These are phyloP conservation scores for Oceanodroma tethys DNA, from an alignment of 2,113 vertebrate species.

Conservation along the genomic window DNA sequence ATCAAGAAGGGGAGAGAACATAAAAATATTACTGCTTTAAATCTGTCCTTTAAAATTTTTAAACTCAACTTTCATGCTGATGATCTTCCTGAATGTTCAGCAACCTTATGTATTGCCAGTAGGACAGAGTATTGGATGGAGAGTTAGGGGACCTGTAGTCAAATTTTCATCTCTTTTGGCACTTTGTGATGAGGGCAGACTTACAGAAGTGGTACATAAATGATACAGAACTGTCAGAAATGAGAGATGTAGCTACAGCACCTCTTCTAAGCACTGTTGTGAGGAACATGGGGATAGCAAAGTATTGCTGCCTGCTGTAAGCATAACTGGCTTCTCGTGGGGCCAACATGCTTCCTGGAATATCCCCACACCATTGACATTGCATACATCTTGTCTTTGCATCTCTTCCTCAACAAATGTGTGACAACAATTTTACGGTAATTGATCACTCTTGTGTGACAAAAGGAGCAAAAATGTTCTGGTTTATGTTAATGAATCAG, in stretches of 20 bases:
- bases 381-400: neutral
- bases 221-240: neutral
- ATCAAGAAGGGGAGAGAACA: neutral
- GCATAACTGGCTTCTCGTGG: rapidly evolving
- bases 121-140: neutral
- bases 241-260: neutral
- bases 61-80: neutral
- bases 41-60: neutral
- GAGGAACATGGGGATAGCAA: neutral
- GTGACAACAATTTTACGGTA: neutral
- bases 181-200: neutral
- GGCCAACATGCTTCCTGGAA: neutral
- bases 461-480: neutral
- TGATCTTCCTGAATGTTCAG: neutral
- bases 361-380: neutral
- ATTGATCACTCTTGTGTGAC: neutral
- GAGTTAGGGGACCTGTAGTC: neutral
- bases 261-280: neutral
- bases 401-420: neutral
- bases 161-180: neutral
- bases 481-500: neutral
- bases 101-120: neutral
- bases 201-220: neutral
- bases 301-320: neutral
- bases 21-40: neutral